Base-by-base conservation (phyloP, 1,140 invertebrate species). In the Eupristina koningsbergeri region DNA sequence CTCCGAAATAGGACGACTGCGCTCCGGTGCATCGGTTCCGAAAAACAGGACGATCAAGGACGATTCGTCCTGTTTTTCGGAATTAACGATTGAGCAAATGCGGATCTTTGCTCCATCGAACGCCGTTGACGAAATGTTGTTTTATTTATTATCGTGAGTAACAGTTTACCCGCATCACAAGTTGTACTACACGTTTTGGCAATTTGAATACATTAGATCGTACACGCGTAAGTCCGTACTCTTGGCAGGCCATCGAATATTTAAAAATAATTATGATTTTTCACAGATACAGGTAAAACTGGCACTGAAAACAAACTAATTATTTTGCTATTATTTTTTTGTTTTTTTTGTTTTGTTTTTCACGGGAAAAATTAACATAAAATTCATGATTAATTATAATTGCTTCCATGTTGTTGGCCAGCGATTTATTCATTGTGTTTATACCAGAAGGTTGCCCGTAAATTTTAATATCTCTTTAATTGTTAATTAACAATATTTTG, bases 181-280 rank as follows among this genome's bases (percentile, higher is more conserved):
- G 41, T 45, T 45, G 11, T 45, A 45, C 41, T 45, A 15, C 31
- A 15, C 22, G 19, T 77, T 61, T 77, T 64, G 50, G 41, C 47
- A 29, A 64, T 34, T 64, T 9, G 39, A 69, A 39, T 69, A 7
- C 19, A 69, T 69, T 39, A 39, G 15, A 69, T 39, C 26, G 39
- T 41, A n/a, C n/a, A n/a, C n/a, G n/a, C n/a, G n/a, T 69, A 15
- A 71, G 41, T 71, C 39, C 41, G 41, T 15, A 50, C 39, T 71
- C 71, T 80, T 80, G 64, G 64, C 64, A 36, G 11, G 22, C 11
- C 19, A 26, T 80, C 64, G 58, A 71, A 53, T 29, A 79, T 69
- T 79, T 79, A 67, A 79, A 79, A 79, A 79, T 79, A 79, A 79
- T 50, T 7, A 45, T 45, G 41, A 45, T 45, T 45, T 45, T 45